phyloP scores from a whole-genome alignment of 1,140 invertebrate genomes.

The Whitmania pigra region DNA sequence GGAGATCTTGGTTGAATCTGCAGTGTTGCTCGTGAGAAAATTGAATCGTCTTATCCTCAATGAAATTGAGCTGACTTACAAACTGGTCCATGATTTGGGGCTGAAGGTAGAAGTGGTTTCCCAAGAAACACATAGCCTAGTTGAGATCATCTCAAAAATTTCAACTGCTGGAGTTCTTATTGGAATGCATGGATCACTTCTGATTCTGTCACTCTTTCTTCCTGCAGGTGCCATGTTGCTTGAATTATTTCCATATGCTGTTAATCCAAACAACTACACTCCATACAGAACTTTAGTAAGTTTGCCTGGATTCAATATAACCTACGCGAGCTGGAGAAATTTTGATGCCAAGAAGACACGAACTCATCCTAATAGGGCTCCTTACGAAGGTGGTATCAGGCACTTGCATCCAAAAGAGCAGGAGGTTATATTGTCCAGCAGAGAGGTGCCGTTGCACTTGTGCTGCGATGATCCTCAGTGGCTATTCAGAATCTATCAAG shows the following conservation, averaged over 20 bases:
- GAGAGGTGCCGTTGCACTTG: constrained; percentile 39
- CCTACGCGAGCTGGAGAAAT: constrained; percentile 44
- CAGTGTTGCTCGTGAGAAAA: constrained; percentile 41
- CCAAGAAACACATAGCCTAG: constrained; percentile 33
- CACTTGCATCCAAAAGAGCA: constrained; percentile 38
- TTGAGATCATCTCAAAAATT: constrained; percentile 37
- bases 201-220: constrained; percentile 81
- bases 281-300: constrained; percentile 43
- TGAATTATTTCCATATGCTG: constrained; percentile 63
- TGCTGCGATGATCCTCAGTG: constrained; percentile 47
- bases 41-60: constrained; percentile 46
- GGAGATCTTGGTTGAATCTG: not conserved
- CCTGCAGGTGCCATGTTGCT: constrained; percentile 86
- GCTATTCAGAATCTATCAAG: constrained; percentile 48
- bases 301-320: constrained; percentile 34
- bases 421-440: constrained; percentile 34
- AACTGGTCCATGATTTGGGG: constrained; percentile 29
- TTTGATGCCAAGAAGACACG: constrained; percentile 34
- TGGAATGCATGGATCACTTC: constrained; percentile 89
- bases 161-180: constrained; percentile 56
- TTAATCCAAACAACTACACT: constrained; percentile 43
- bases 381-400: constrained; percentile 39
- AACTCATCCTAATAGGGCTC: constrained; percentile 37
- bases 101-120: constrained; percentile 35
- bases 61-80: constrained; percentile 38